Percentiles rank a stretch among this genome's conserved stretches.
Conservation (phyloP, 2,888 invertebrate species). For the Aporophyla lueneburgensis region DNA sequence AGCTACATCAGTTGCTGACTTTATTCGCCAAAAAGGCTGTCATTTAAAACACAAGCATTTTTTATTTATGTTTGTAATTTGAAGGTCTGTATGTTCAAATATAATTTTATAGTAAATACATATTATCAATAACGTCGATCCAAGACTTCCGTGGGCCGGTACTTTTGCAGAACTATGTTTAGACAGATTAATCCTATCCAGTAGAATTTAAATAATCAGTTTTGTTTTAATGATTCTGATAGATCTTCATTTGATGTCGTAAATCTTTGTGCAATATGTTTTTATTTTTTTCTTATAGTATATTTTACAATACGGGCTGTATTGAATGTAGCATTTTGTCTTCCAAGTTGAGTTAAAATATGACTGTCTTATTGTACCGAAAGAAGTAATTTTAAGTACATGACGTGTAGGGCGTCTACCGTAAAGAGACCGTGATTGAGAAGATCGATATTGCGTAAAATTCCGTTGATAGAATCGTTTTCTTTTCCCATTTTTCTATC, state of each 20-base stretch:
- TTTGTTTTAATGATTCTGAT: constrained; percentile 30
- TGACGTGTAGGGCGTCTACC: constrained; percentile 38
- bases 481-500: constrained; percentile 25
- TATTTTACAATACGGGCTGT: constrained; percentile 55
- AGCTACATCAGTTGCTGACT: constrained; percentile 1
- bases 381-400: constrained; percentile 34
- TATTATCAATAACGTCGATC: constrained; percentile 17
- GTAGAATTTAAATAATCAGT: constrained; percentile 44
- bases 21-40: constrained; percentile 24
- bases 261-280: constrained; percentile 71
- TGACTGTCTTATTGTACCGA: constrained; percentile 47
- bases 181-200: constrained; percentile 50
- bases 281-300: constrained; percentile 39
- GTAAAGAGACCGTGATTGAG: constrained; percentile 1
- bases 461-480: constrained; percentile 12
- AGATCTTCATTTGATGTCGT: constrained; percentile 36
- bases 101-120: constrained; percentile 23
- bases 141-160: constrained; percentile 40
- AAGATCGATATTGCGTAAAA: constrained; percentile 29
- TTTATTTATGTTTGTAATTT: constrained; percentile 27
- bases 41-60: constrained; percentile 41
- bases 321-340: constrained; percentile 71
- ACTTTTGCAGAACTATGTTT: constrained; percentile 52
- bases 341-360: constrained; percentile 69
- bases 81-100: constrained; percentile 21